Evolutionary conservation across 1,140 invertebrate species (phyloP), one percentile per base, ranked within the genome.

Genomic region (Hormaphis cornu): DNA sequence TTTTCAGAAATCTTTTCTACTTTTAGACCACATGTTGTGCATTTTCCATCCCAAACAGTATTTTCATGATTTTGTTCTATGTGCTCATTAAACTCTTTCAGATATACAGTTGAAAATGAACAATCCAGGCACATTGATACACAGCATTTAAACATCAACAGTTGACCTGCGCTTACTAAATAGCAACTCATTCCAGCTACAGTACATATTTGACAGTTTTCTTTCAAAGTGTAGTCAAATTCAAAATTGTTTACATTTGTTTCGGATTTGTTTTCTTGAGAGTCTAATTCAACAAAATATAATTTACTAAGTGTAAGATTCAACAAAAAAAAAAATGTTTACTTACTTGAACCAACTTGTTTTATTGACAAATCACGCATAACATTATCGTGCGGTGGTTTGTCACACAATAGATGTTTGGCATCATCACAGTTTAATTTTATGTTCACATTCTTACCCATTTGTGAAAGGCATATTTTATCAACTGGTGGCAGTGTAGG

Each of bases 61-160:
- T 24, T 16, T 35, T n/a, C 5, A 50, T 66, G 61, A 66, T 35
- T 33, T 12, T 20, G 3, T 35, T 50, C 46, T 24, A 66, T 24
- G 16, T 66, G 61, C 9, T 66, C 35, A 4, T 6, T 16, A 66
- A 50, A 35, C 30, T 66, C 61, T 33, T 10, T 50, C 1, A 66
- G 33, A 50, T 35, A 2, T 16, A 66, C 28, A 14, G 61, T 48
- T 35, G 61, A 66, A 33, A 66, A 66, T 48, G 22, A 18, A 48
- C 22, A 50, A 1, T 50, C 6, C 10, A 2, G 6, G 6, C 61
- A 66, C 22, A 7, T 33, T 24, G 20, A 46, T 4, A 30, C 44
- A 9, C 14, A 48, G 12, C 61, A 66, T 20, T 46, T 46, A 4
- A 30, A 66, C 7, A 66, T 33, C 6, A 50, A 16, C 10, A 66